A percentile compares a stretch with the other conserved stretches of the same genome.
Evolutionary conservation across 2,113 vertebrate species (phyloP).

Genomic region (Willisornis vidua): DNA sequence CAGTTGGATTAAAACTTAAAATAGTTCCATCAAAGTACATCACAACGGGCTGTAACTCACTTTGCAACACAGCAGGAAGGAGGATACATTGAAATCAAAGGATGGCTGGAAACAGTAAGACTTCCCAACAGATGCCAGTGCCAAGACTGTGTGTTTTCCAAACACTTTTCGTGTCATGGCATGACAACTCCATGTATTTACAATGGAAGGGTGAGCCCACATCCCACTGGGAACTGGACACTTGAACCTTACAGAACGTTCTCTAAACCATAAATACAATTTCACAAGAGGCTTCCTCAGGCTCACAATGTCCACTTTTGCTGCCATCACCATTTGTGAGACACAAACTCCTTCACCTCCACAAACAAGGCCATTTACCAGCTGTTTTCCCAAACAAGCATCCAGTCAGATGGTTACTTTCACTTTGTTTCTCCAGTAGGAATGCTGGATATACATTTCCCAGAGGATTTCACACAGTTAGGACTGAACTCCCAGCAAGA

Average conservation of each 20-base stretch:
- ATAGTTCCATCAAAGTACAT: background rate
- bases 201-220: background rate
- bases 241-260: background rate
- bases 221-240: background rate
- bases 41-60: background rate
- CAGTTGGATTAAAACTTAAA: background rate
- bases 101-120: background rate
- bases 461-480: background rate
- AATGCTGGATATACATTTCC: background rate
- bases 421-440: background rate
- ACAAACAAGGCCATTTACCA: background rate
- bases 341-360: background rate
- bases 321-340: background rate
- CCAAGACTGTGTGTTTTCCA: background rate
- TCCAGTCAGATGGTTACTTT: background rate
- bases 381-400: background rate
- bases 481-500: background rate
- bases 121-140: background rate
- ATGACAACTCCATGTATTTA: background rate
- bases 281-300: background rate
- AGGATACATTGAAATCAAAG: background rate
- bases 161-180: background rate
- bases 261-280: background rate
- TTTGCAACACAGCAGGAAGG: background rate
- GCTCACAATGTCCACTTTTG: background rate